Base-by-base conservation (phyloP, 2,113 vertebrate genomes). In the Chloroceryle aenea region DNA sequence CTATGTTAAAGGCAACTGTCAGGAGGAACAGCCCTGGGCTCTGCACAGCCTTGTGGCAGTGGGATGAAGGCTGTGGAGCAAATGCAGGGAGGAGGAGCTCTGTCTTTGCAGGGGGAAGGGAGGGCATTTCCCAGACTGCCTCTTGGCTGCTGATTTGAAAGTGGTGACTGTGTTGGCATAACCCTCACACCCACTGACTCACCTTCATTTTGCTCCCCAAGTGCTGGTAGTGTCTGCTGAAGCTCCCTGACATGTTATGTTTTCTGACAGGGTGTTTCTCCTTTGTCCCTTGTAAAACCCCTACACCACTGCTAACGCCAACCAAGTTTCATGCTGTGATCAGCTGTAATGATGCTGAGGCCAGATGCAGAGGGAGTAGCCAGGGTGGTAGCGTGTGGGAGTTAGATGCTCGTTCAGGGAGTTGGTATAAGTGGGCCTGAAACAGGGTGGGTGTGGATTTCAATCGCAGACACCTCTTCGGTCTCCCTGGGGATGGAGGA, bases 1-100 rank as follows among this genome's bases (percentile, higher is more conserved):
- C 8, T 1, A 4, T 0, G 0, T 34, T 29, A 21, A 47, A 40
- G 30, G 36, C 4, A 2, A 20, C 17, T 69, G n/a, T 20, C 10
- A 4, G 18, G 68, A 79, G 52, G 55, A 55, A 0, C 9, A 30
- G 21, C 32, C 25, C 30, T 58, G 36, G 21, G 16, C 48, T 73
- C 4, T 5, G 21, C 0, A 0, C 22, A n/a, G 42, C 20, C 29
- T 21, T 76, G 14, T 32, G 12, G 47, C 32, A 22, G 19, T 42
- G 27, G 40, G 8, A 12, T 43, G 40, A 67, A n/a, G 10, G 27
- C 21, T 0, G 0, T n/a, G 61, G 43, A 20, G 15, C 1, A 0
- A 48, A 67, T 40, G 45, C 30, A 0, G 1, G 15, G 38, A 1
- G 25, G 10, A 69, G 52, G 30, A 59, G 14, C 26, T 10, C 23